Base-by-base conservation (phyloP, 2,113 vertebrate genomes). In the Atherinomorus stipes region DNA sequence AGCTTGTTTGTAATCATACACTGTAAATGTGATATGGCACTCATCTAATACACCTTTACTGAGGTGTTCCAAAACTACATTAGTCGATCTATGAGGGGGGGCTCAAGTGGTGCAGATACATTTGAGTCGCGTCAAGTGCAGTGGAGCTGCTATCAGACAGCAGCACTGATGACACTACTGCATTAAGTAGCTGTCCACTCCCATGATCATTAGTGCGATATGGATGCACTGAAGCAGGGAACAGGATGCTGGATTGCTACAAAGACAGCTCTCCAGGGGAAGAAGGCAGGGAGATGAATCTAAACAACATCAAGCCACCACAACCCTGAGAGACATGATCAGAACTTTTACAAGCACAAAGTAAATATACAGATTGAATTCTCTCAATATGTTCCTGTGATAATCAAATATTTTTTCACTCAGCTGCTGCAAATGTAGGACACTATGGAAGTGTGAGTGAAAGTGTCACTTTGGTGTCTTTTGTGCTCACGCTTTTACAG, bases 121-220 rank as follows among this genome's bases (percentile, higher is more conserved):
- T 89, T 89, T 84, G 77, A 90, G 75, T 85, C 82, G 76, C 81
- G 86, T 89, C 85, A 89, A 87, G 70, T 86, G 78, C 84, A 88
- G 76, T 82, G 78, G 82, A 88, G 85, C 87, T 28, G 77, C 82
- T 89, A 91, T 91, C 87, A 86, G 86, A 83, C 77, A 81, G 71
- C 86, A 58, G 79, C 78, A 23, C 80, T 73, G 88, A 91, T 84
- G 90, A 91, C 90, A 92, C 90, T 50, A 77, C 86, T 85, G 84
- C 90, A 91, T 92, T 92, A 88, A 90, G 86, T 67, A 89, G 83
- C 86, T 89, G 92, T 92, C 91, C 87, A 80, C 84, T 92, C 83
- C 88, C 80, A 92, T 92, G 90, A 93, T 91, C 88, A 88, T 92
- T 91, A 90, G 88, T 59, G 74, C 76, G 85, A 88, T 91, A 91